Conservation (phyloP, 1,140 invertebrate genomes). For the Hycleus cichorii region DNA sequence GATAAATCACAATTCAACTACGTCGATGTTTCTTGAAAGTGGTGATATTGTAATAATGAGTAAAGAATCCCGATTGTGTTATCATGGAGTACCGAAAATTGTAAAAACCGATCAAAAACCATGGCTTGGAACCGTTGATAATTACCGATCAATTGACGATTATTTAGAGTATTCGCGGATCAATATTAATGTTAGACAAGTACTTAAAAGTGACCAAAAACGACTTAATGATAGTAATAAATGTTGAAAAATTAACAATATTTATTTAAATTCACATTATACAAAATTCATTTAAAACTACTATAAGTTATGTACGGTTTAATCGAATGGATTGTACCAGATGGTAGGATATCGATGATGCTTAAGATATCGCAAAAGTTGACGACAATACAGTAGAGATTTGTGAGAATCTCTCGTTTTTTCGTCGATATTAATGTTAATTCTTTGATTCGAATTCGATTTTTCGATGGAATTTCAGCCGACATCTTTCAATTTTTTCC, state of each 20-base stretch:
- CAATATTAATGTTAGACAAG: conserved; percentile 72
- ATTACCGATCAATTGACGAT: conserved; percentile 39
- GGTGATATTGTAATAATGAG: conserved; percentile 82
- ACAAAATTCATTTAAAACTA: conserved; percentile 6
- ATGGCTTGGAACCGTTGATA: conserved; percentile 43
- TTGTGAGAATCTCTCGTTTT: conserved; percentile 3
- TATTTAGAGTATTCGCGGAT: conserved; percentile 59
- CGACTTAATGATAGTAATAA: conserved; percentile 2
- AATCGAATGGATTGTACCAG: conserved; percentile 15
- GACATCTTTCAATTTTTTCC: neutral
- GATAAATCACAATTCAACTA: conserved; percentile 52
- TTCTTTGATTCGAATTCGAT: neutral
- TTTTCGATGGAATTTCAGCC: neutral
- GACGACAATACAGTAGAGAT: conserved; percentile 10
- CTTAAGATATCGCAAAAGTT: conserved; percentile 16
- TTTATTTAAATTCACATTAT: neutral
- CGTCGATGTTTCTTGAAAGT: conserved; percentile 63
- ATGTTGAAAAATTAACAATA: neutral
- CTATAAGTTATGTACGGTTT: conserved; percentile 14
- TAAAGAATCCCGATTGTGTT: conserved; percentile 62
- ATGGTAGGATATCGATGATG: conserved; percentile 10
- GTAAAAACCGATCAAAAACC: conserved; percentile 42
- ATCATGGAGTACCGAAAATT: conserved; percentile 79
- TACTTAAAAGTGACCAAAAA: conserved; percentile 44
- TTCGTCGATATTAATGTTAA: neutral